Evolutionary conservation across 2,113 vertebrate genomes (phyloP).

Genomic region (Gymnogyps californianus): DNA sequence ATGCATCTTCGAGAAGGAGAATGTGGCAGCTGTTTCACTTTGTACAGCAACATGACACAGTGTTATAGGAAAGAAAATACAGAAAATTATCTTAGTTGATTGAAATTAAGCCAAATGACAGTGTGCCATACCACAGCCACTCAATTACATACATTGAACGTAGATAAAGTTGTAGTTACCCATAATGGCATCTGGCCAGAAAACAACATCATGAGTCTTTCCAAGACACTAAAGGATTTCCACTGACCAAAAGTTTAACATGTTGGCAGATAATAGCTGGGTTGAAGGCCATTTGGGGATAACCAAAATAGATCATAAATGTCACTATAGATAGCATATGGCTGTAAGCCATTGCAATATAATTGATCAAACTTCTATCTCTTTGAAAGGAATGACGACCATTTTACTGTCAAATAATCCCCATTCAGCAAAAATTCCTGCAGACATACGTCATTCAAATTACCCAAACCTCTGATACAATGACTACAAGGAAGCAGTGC

Average conservation of each 20-base stretch:
- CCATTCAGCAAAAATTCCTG: conserved; percentile 33
- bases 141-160: background rate
- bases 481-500: background rate
- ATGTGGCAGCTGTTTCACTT: conserved; percentile 47
- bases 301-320: conserved; percentile 44
- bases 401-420: background rate
- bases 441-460: background rate
- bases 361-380: conserved; percentile 42
- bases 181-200: conserved; percentile 18
- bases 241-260: conserved; percentile 27
- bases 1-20: background rate
- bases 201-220: conserved; percentile 27
- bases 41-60: conserved; percentile 18
- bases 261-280: conserved; percentile 9
- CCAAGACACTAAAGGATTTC: conserved; percentile 27
- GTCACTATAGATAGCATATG: conserved; percentile 16
- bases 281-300: conserved; percentile 40
- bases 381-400: background rate
- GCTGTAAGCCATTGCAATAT: background rate
- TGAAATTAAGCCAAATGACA: conserved; percentile 60
- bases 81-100: conserved; percentile 40
- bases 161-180: conserved; percentile 61
- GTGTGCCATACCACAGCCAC: conserved; percentile 50
- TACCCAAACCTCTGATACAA: background rate
- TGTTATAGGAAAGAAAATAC: conserved; percentile 28